A percentile compares a stretch with the other conserved stretches of the same genome.
These are phyloP conservation scores for Campoletis raptor DNA, from an alignment of 2,888 invertebrate genomes.

Conservation along the genomic window DNA sequence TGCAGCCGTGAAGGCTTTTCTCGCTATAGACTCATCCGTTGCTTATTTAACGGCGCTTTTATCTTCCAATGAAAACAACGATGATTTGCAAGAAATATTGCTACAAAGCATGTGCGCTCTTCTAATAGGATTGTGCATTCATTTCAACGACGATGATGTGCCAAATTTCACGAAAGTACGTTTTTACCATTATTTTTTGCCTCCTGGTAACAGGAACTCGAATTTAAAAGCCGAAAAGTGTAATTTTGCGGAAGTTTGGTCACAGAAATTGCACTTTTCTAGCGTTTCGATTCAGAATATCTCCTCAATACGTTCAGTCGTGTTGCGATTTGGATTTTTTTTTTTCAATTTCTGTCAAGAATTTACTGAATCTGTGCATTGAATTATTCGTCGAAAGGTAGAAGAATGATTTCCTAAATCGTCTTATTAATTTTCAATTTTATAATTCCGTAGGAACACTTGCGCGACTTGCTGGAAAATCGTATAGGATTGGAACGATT, in stretches of 20 bases:
- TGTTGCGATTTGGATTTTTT: no score
- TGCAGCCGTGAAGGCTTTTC: slow-evolving; percentile 92
- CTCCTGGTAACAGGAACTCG: not conserved
- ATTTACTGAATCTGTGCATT: no score
- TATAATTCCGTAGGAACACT: slow-evolving; percentile 86
- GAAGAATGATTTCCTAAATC: not conserved
- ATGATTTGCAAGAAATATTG: slow-evolving; percentile 95
- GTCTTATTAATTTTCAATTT: not conserved
- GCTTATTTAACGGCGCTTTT: slow-evolving; percentile 91
- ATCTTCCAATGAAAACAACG: slow-evolving; percentile 91
- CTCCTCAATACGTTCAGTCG: not conserved
- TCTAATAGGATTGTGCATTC: slow-evolving; percentile 95
- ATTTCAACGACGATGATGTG: slow-evolving; percentile 94
- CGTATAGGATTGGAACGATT: slow-evolving; percentile 96
- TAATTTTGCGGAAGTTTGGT: no score
- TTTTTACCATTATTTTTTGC: not conserved
- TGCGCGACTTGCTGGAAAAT: slow-evolving; percentile 94
- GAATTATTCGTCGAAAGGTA: not conserved
- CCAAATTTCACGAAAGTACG: slow-evolving; percentile 89
- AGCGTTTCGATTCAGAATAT: not conserved
- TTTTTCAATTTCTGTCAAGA: no score
- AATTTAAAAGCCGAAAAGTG: no score
- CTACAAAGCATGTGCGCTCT: slow-evolving; percentile 96
- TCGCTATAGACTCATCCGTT: slow-evolving; percentile 92
- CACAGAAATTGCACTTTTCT: no score